Percentiles rank a stretch among this genome's conserved stretches.
These are phyloP conservation scores for Drosophila jambulina DNA, from an alignment of 1,140 invertebrate species.

Conservation along the genomic window DNA sequence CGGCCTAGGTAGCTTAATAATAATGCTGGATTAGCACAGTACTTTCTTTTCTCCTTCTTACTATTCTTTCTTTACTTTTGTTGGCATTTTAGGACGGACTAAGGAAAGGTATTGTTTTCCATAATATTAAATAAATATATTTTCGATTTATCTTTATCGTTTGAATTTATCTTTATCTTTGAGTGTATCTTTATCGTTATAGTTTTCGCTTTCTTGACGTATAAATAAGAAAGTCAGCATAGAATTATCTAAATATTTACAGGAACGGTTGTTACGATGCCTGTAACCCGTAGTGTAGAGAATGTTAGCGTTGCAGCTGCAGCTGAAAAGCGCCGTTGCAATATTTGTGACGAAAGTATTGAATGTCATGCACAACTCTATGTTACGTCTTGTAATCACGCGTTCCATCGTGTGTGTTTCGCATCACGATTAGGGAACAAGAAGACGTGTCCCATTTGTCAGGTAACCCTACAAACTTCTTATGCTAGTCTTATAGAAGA, in stretches of 20 bases:
- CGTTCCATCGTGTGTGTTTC: conserved; percentile 1
- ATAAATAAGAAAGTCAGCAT: background rate
- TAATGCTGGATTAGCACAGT: background rate
- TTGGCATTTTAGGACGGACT: background rate
- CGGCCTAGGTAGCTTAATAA: conserved; percentile 5
- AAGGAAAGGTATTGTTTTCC: background rate
- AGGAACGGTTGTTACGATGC: too few species aligned
- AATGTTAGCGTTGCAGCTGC: background rate
- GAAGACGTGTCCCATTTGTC: background rate
- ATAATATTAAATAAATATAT: background rate
- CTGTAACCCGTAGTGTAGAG: background rate
- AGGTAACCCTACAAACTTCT: too few species aligned
- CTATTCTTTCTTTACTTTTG: background rate
- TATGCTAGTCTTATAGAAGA: too few species aligned
- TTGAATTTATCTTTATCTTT: too few species aligned
- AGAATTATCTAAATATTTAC: too few species aligned
- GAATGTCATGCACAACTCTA: background rate
- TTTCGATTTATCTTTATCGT: too few species aligned
- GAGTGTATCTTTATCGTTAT: too few species aligned
- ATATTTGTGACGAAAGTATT: background rate
- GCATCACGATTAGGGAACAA: background rate
- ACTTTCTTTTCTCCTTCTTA: background rate
- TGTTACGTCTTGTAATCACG: background rate
- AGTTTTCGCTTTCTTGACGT: background rate
- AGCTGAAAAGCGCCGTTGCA: background rate